phyloP scores from a whole-genome alignment of 2,797 vertebrate species.

The Micromesistius poutassou region DNA sequence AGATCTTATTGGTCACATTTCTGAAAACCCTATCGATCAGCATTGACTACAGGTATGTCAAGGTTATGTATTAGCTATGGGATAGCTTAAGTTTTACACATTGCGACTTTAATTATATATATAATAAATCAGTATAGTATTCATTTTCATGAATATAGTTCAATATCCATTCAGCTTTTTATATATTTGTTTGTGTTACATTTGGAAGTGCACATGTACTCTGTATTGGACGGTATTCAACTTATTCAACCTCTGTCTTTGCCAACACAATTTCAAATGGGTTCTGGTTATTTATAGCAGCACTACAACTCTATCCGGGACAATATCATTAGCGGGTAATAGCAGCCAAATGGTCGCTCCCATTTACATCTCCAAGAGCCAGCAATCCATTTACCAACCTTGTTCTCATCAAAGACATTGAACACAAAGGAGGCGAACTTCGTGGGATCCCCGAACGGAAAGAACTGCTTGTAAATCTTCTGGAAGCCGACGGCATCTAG shows the following conservation, averaged over 20 bases:
- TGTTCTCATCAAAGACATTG: conserved; percentile 98
- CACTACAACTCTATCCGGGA: background rate
- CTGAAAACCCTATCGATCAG: too few species aligned
- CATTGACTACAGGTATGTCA: too few species aligned
- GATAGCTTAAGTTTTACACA: too few species aligned
- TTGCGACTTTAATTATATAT: background rate
- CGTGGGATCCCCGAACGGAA: conserved; percentile 96
- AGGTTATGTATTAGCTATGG: too few species aligned
- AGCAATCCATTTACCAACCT: conserved; percentile 72
- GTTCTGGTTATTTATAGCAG: background rate
- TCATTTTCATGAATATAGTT: too few species aligned
- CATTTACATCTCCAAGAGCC: background rate
- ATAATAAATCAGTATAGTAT: background rate
- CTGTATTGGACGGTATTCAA: background rate
- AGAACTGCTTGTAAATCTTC: conserved; percentile 99
- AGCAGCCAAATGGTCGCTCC: background rate
- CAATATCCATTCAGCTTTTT: background rate
- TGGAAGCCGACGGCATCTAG: conserved; percentile 94
- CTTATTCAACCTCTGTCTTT: background rate
- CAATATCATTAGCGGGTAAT: background rate
- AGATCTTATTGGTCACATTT: too few species aligned
- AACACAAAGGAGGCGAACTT: conserved; percentile 99
- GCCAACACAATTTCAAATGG: background rate
- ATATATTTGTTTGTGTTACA: background rate
- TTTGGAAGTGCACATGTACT: background rate